Evolutionary conservation across 1,140 invertebrate genomes (phyloP).

Genomic region (Bacillus rossius): DNA sequence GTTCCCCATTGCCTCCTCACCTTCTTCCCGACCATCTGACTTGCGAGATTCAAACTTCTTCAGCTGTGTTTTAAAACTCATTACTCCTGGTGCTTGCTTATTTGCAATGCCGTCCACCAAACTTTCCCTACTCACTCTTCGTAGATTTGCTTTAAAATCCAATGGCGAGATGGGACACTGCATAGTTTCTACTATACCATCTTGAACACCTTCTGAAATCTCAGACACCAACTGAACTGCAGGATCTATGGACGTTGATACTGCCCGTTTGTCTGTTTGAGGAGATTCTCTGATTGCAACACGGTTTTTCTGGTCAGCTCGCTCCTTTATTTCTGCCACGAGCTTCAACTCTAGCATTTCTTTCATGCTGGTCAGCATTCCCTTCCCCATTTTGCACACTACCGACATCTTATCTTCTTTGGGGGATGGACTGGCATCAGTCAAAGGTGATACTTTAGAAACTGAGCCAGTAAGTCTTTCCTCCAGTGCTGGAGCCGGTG

Average conservation of each 20-base stretch:
- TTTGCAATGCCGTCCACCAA: not conserved
- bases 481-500: not conserved
- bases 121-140: constrained; percentile 35
- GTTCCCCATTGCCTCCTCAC: constrained; percentile 41
- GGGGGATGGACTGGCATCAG: no score
- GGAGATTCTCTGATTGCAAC: constrained; percentile 17
- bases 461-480: no score
- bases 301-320: constrained; percentile 54
- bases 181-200: constrained; percentile 3
- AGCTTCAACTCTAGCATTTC: constrained; percentile 75
- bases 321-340: constrained; percentile 74
- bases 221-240: constrained; percentile 74
- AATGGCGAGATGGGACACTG: constrained; percentile 40
- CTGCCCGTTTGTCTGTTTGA: constrained; percentile 6
- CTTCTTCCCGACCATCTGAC: constrained; percentile 31
- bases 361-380: constrained; percentile 47
- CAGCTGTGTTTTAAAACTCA: constrained; percentile 53
- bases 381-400: no score
- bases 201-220: constrained; percentile 36
- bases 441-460: no score
- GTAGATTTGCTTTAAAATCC: constrained; percentile 47
- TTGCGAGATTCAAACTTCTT: constrained; percentile 58
- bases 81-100: constrained; percentile 13
- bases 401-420: no score
- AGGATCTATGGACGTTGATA: constrained; percentile 46